Percentiles rank a stretch among this genome's conserved stretches.
These are phyloP conservation scores for Acanthurus tractus DNA, from an alignment of 2,797 vertebrate genomes.

Conservation along the genomic window DNA sequence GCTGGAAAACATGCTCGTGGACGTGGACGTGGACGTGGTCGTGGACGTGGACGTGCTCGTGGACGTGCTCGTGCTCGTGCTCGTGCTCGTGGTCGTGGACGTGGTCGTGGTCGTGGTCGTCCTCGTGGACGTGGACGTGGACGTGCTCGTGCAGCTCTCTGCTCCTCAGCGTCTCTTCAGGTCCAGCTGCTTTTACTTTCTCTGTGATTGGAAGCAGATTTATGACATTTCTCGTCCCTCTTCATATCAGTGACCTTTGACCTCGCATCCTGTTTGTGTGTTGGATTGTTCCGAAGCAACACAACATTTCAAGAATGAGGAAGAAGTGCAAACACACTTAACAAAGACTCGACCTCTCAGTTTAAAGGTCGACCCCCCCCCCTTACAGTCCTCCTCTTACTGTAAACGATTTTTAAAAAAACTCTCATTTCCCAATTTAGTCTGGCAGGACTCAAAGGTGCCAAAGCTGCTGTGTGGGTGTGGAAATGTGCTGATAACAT, in stretches of 20 bases:
- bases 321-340: no score
- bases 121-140: no score
- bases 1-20: no score
- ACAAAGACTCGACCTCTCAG: no score
- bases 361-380: not conserved
- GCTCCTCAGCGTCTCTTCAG: not conserved
- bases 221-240: not conserved
- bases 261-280: constrained; percentile 58
- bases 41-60: no score
- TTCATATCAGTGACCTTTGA: constrained; percentile 25
- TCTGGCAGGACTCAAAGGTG: not conserved
- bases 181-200: not conserved
- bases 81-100: no score
- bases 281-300: constrained; percentile 14
- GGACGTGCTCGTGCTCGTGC: no score
- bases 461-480: constrained; percentile 25
- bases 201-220: not conserved
- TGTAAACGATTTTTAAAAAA: not conserved
- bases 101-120: no score
- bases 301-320: constrained; percentile 6
- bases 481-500: not conserved
- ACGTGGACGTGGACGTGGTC: no score
- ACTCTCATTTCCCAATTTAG: not conserved
- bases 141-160: no score
- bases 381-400: not conserved